These are phyloP conservation scores for Sternotherus odoratus DNA, from an alignment of 2,797 vertebrate species.

Conservation along the genomic window DNA sequence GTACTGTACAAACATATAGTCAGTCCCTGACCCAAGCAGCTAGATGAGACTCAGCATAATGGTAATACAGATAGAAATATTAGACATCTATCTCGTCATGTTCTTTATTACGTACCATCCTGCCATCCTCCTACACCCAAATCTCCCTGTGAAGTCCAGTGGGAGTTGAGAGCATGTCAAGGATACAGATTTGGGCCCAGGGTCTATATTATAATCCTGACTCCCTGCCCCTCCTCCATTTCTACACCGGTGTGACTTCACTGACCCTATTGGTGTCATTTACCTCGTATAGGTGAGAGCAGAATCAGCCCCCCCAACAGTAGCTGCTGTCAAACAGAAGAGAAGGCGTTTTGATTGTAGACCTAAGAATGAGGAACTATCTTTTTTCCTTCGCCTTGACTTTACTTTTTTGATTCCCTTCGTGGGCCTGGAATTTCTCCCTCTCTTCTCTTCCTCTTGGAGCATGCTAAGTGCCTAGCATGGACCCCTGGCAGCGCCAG, in stretches of 20 bases:
- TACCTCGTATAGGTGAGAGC: not conserved
- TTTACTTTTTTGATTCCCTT: not conserved
- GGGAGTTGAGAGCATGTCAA: not conserved
- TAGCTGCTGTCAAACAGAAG: not conserved
- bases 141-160: rapidly evolving
- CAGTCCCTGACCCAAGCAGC: not conserved
- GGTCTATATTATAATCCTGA: not conserved
- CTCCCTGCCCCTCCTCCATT: not conserved
- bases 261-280: not conserved
- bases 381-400: not conserved
- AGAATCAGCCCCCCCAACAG: not conserved
- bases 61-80: not conserved
- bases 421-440: not conserved
- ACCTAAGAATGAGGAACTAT: not conserved
- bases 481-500: not conserved
- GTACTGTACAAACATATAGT: not conserved
- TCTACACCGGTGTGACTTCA: not conserved
- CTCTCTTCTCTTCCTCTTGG: not conserved
- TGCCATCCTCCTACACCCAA: not conserved
- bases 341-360: not conserved
- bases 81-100: not conserved
- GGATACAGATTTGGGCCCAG: not conserved
- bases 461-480: rapidly evolving
- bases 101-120: not conserved
- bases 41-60: not conserved